Conservation (phyloP, 2,888 invertebrate genomes). For the Drosophila ezoana region DNA sequence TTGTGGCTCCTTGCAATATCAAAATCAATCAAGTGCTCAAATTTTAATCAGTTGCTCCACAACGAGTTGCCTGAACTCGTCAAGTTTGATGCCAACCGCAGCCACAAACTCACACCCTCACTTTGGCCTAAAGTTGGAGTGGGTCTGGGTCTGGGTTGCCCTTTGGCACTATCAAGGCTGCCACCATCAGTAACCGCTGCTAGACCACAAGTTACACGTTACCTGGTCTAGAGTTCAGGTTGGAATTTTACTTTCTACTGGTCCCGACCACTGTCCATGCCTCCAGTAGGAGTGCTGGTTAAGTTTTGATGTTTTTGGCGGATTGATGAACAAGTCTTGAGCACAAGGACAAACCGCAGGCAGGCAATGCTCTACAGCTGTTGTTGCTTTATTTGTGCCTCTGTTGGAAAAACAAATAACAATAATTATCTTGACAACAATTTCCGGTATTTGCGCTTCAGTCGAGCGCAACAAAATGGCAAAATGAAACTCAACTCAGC, state of each 20-base stretch:
- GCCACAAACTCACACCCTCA: slow-evolving; percentile 24
- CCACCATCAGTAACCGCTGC: slow-evolving; percentile 54
- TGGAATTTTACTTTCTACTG: slow-evolving; percentile 17
- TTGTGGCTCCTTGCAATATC: slow-evolving; percentile 42
- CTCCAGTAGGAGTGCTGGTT: slow-evolving; percentile 24
- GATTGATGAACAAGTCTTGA: slow-evolving; percentile 69
- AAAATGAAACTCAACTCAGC: slow-evolving; percentile 71
- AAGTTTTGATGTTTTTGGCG: slow-evolving; percentile 69
- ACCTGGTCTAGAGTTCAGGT: slow-evolving; percentile 40
- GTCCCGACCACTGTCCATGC: neutral
- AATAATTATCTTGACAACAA: slow-evolving; percentile 85
- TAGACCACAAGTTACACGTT: slow-evolving; percentile 67
- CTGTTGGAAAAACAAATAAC: slow-evolving; percentile 81
- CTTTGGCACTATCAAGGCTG: slow-evolving; percentile 19
- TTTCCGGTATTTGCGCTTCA: slow-evolving; percentile 84
- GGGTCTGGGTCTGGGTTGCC: neutral
- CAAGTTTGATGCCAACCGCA: slow-evolving; percentile 63
- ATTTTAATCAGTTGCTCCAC: slow-evolving; percentile 70
- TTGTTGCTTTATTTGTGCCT: slow-evolving; percentile 46
- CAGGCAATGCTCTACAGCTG: slow-evolving; percentile 16
- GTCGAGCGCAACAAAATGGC: slow-evolving; percentile 79
- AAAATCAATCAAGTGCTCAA: slow-evolving; percentile 74
- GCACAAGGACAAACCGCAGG: slow-evolving; percentile 37
- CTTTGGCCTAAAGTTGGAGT: neutral
- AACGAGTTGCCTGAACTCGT: slow-evolving; percentile 63